phyloP scores from a whole-genome alignment of 2,797 vertebrate species.

The Neopelma chrysocephalum region DNA sequence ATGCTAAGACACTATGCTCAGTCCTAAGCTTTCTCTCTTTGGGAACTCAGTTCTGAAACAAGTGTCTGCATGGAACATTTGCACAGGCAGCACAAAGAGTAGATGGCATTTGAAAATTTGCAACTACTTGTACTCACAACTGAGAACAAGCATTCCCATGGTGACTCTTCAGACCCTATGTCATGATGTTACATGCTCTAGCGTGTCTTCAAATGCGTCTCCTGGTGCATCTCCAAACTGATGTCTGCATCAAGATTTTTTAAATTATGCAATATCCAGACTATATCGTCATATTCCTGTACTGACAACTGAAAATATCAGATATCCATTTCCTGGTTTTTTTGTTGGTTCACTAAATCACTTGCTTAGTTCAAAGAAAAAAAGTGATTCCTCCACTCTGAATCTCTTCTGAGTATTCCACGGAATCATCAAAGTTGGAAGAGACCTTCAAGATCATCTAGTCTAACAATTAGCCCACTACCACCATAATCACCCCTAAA shows the following conservation, averaged over 20 bases:
- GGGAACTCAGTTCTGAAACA: not conserved
- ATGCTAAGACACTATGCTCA: fast-evolving
- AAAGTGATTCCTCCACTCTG: not conserved
- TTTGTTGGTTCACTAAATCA: not conserved
- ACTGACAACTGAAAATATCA: not conserved
- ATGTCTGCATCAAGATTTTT: not conserved
- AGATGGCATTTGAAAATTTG: not conserved
- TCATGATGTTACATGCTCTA: not conserved
- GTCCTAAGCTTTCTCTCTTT: not conserved
- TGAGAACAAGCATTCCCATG: not conserved
- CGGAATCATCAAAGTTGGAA: not conserved
- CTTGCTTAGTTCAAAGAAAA: not conserved
- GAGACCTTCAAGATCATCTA: not conserved
- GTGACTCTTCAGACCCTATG: not conserved
- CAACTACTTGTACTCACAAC: not conserved
- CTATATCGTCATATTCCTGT: not conserved
- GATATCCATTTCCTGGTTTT: fast-evolving
- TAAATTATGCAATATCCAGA: not conserved
- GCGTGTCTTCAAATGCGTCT: not conserved
- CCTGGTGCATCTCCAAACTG: not conserved
- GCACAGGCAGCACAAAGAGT: not conserved
- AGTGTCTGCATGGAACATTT: not conserved
- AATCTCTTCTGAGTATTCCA: not conserved
- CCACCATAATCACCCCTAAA: not conserved
- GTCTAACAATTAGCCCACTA: not conserved